These are phyloP conservation scores for Trochalopteron elliotii DNA, from an alignment of 2,113 vertebrate species.

Conservation along the genomic window DNA sequence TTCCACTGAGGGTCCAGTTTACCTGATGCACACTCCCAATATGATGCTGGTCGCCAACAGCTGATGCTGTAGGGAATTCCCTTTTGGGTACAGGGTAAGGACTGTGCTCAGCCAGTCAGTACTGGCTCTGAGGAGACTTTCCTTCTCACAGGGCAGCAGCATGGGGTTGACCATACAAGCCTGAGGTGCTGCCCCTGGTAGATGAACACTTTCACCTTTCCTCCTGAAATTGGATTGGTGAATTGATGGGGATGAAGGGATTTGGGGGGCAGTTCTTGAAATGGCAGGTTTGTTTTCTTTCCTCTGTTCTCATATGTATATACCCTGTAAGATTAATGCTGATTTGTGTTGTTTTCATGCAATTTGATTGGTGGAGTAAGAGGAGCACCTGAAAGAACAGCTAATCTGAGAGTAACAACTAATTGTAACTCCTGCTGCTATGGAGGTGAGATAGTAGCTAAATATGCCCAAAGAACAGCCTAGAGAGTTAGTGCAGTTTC, in stretches of 20 bases:
- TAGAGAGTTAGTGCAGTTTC: not conserved
- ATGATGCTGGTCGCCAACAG: fast-evolving
- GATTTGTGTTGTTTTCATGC: not conserved
- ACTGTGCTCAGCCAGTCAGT: not conserved
- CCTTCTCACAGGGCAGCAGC: not conserved
- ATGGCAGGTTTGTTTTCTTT: not conserved
- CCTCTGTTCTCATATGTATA: not conserved
- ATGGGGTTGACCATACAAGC: not conserved
- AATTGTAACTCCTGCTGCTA: not conserved
- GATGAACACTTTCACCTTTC: not conserved
- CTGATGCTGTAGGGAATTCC: not conserved
- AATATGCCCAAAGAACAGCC: not conserved
- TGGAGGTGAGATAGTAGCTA: not conserved
- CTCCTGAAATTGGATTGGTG: not conserved
- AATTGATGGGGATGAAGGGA: not conserved
- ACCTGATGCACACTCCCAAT: not conserved
- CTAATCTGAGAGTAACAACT: not conserved
- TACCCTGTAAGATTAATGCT: not conserved
- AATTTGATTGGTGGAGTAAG: not conserved
- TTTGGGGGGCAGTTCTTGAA: not conserved
- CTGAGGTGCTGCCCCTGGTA: not conserved
- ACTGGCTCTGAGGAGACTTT: not conserved
- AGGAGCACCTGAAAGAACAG: not conserved
- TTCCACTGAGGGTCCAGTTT: not conserved
- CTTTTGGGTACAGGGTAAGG: not conserved